phyloP scores from a whole-genome alignment of 2,797 vertebrate genomes.

The Tokudaia muenninki region DNA sequence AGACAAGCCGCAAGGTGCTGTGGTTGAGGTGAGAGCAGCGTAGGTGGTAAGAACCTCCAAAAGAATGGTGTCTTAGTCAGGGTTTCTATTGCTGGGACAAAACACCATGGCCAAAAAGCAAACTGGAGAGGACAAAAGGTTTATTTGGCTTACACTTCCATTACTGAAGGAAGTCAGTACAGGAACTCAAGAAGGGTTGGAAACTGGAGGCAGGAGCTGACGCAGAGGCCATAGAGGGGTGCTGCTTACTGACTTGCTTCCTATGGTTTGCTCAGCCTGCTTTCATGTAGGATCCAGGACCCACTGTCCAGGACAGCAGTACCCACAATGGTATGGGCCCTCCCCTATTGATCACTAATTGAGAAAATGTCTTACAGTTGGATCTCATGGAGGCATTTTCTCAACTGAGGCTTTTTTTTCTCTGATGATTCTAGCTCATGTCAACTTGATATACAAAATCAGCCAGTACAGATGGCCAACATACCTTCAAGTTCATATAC shows the following conservation, averaged over 20 bases:
- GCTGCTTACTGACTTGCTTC: neutral
- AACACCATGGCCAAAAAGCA: too few relatives aligned
- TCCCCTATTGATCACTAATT: neutral
- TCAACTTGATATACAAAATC: neutral
- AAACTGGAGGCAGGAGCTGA: neutral
- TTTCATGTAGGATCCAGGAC: neutral
- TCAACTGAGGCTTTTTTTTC: neutral
- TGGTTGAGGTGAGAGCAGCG: neutral
- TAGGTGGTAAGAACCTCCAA: neutral
- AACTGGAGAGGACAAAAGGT: neutral
- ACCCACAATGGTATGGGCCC: neutral
- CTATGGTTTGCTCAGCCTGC: neutral
- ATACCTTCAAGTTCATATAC: neutral
- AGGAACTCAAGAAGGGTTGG: neutral
- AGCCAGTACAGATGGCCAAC: neutral
- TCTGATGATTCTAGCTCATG: neutral
- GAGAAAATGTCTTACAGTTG: neutral
- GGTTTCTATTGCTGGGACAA: too few relatives aligned
- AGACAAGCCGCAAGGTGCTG: neutral
- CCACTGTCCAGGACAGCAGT: neutral
- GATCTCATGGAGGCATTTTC: neutral
- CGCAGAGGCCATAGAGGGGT: neutral
- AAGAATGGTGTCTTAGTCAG: neutral
- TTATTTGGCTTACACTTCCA: neutral
- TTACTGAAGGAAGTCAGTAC: neutral